A percentile compares a stretch with the other conserved stretches of the same genome.
Conservation (phyloP, 2,888 invertebrate species). For the Physocephala rufipes region DNA sequence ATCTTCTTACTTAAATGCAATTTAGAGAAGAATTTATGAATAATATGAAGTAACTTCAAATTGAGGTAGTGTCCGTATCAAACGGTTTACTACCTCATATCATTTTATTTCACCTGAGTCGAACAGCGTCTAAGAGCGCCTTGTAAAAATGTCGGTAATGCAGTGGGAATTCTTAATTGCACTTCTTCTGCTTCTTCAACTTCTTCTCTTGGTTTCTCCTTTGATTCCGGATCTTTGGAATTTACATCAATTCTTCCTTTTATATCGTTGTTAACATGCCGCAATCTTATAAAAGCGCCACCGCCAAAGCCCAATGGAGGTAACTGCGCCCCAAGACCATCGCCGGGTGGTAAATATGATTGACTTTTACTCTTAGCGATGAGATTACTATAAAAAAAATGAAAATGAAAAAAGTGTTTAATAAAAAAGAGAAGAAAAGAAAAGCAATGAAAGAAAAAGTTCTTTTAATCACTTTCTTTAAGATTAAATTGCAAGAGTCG, state of each 20-base stretch:
- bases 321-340: slow-evolving; percentile 56
- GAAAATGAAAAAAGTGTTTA: slow-evolving; percentile 19
- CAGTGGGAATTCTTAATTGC: slow-evolving; percentile 50
- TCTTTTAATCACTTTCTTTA: slow-evolving; percentile 1
- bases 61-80: too few relatives aligned
- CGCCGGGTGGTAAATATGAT: slow-evolving; percentile 56
- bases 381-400: slow-evolving; percentile 58
- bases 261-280: slow-evolving; percentile 55
- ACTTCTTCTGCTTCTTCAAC: slow-evolving; percentile 44
- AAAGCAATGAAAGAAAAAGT: slow-evolving; percentile 11
- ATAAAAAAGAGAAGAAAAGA: slow-evolving; percentile 6
- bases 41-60: too few relatives aligned
- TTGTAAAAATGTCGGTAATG: slow-evolving; percentile 56
- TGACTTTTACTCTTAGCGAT: slow-evolving; percentile 66
- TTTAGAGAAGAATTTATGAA: too few relatives aligned
- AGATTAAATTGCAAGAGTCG: not conserved
- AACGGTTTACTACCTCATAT: too few relatives aligned
- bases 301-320: slow-evolving; percentile 58
- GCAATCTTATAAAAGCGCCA: slow-evolving; percentile 62
- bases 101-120: slow-evolving; percentile 56
- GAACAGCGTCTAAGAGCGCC: slow-evolving; percentile 58
- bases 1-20: too few relatives aligned
- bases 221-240: not conserved
- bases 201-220: slow-evolving; percentile 29
- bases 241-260: slow-evolving; percentile 13